These are phyloP conservation scores for Sylvietta virens DNA, from an alignment of 2,113 vertebrate genomes.

Conservation along the genomic window DNA sequence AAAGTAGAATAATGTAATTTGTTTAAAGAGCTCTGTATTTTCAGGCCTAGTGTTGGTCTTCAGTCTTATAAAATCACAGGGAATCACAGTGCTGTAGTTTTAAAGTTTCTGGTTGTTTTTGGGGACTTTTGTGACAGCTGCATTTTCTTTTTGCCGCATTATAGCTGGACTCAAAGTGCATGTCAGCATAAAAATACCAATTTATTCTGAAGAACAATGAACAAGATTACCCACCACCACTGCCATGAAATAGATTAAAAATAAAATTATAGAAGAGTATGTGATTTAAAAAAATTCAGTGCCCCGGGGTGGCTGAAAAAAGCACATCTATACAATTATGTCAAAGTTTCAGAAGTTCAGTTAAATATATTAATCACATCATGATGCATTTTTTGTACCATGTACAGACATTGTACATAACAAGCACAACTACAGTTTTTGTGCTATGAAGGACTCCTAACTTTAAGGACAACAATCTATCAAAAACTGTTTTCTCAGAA, in stretches of 20 bases:
- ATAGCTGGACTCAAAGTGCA: not conserved
- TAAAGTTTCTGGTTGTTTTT: not conserved
- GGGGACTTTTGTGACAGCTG: not conserved
- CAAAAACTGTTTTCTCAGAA: not conserved
- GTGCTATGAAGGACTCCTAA: not conserved
- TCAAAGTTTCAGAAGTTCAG: not conserved
- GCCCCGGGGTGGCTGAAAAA: not conserved
- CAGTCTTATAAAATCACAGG: not conserved
- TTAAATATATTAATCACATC: not conserved
- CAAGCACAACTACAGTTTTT: not conserved
- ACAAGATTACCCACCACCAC: not conserved
- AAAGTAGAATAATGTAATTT: not conserved
- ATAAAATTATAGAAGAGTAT: not conserved
- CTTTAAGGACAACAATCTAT: not conserved
- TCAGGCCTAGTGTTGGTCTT: not conserved
- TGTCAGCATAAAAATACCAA: not conserved
- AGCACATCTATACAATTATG: not conserved
- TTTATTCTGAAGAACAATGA: not conserved
- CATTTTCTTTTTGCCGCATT: not conserved
- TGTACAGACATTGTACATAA: too few relatives aligned
- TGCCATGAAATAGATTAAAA: not conserved
- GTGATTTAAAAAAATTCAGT: not conserved
- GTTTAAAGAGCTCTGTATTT: not conserved
- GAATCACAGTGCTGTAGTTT: not conserved
- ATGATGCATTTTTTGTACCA: not conserved